Evolutionary conservation across 2,888 invertebrate species (phyloP).

Genomic region (Amiota mariae): DNA sequence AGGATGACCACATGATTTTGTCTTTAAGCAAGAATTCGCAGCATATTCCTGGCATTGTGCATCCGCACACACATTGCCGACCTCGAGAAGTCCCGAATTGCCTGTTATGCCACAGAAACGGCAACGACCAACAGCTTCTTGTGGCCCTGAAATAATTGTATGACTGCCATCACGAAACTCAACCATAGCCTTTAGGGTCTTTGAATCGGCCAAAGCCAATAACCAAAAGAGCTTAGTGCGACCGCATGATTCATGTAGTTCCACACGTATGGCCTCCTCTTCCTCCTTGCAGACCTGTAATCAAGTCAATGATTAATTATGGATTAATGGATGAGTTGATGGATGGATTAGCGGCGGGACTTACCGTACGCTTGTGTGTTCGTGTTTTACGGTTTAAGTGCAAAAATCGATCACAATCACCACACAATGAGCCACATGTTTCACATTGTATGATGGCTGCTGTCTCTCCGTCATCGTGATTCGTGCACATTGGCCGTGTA

Average conservation of each 20-base stretch:
- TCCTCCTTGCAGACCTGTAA: slow-evolving; percentile 87
- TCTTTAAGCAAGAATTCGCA: slow-evolving; percentile 83
- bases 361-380: slow-evolving; percentile 81
- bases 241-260: slow-evolving; percentile 97
- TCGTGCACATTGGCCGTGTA: slow-evolving; percentile 88
- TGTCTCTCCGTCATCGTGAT: slow-evolving; percentile 97
- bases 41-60: slow-evolving; percentile 88
- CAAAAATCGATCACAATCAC: slow-evolving; percentile 95
- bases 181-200: slow-evolving; percentile 90
- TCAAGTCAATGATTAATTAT: background rate
- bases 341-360: slow-evolving; percentile 7
- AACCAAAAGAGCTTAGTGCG: slow-evolving; percentile 97
- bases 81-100: slow-evolving; percentile 87
- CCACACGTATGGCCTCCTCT: slow-evolving; percentile 95
- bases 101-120: slow-evolving; percentile 93
- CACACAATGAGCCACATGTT: slow-evolving; percentile 92
- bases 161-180: slow-evolving; percentile 88
- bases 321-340: no score
- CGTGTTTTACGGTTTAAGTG: slow-evolving; percentile 92
- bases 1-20: slow-evolving; percentile 90
- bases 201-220: slow-evolving; percentile 91
- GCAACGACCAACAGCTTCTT: slow-evolving; percentile 82
- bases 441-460: slow-evolving; percentile 94
- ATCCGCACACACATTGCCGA: slow-evolving; percentile 95
- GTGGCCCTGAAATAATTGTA: slow-evolving; percentile 73